Percentiles rank a stretch among this genome's conserved stretches.
These are phyloP conservation scores for Premnoplex brunnescens DNA, from an alignment of 2,797 vertebrate species.

Conservation along the genomic window DNA sequence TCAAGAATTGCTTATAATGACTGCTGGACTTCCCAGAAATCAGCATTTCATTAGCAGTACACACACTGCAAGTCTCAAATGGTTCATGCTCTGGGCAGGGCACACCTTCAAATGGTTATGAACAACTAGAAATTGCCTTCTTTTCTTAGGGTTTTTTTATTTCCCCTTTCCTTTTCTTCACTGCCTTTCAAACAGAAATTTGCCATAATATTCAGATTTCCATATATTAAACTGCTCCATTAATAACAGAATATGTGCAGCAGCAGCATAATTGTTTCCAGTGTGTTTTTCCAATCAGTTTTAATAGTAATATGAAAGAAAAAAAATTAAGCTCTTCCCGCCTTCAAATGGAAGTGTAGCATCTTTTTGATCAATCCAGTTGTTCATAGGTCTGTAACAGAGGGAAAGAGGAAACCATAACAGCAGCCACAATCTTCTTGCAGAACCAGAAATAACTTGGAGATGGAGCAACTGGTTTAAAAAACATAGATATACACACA, in stretches of 20 bases:
- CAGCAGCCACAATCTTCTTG: not conserved
- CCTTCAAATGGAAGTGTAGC: not conserved
- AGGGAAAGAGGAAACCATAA: not conserved
- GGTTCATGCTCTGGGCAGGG: not conserved
- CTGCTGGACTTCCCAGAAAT: slow-evolving; percentile 33
- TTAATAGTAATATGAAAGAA: not conserved
- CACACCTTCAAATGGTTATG: not conserved
- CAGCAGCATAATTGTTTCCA: not conserved
- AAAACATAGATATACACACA: not conserved
- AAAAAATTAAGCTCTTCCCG: not conserved
- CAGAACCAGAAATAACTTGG: not conserved
- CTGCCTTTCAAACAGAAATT: not conserved
- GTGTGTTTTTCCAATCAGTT: not conserved
- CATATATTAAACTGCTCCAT: not conserved
- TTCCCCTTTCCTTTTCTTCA: accelerated
- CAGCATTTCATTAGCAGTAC: slow-evolving; percentile 42
- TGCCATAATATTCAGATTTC: not conserved
- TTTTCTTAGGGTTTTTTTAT: not conserved
- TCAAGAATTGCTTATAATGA: slow-evolving; percentile 2
- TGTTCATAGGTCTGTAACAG: not conserved
- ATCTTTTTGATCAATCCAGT: not conserved
- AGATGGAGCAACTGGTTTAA: not conserved
- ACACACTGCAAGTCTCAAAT: not conserved
- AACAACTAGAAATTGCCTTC: not conserved
- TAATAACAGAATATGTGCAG: not conserved